A percentile compares a stretch with the other conserved stretches of the same genome.
Conservation (phyloP, 2,113 vertebrate genomes). For the Hypanus sabinus region DNA sequence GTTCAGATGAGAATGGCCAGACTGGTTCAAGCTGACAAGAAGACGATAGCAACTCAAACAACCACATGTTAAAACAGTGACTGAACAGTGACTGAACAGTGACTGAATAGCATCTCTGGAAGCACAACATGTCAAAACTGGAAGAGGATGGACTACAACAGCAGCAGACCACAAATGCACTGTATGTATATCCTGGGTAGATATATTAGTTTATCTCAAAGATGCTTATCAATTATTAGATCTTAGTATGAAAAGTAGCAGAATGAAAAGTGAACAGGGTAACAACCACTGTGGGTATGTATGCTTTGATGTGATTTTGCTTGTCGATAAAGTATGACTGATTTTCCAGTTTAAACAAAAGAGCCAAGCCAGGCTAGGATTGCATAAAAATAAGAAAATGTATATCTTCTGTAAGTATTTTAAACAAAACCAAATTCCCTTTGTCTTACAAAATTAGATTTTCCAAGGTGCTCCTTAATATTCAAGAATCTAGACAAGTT, state of each 20-base stretch:
- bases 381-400: background rate
- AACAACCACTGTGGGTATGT: background rate
- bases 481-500: background rate
- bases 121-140: too few species aligned
- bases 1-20: too few species aligned
- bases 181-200: background rate
- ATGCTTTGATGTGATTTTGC: background rate
- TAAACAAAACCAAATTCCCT: background rate
- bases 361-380: background rate
- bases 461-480: background rate
- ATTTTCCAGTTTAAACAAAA: background rate
- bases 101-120: too few species aligned
- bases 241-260: background rate
- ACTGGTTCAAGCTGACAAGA: too few species aligned
- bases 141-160: too few species aligned
- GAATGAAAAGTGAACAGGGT: background rate
- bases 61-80: too few species aligned
- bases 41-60: too few species aligned
- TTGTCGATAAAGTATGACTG: background rate
- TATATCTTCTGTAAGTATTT: background rate
- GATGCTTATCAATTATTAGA: background rate
- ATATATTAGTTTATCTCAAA: background rate
- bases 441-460: background rate
- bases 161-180: too few species aligned
- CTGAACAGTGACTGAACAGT: too few species aligned